Conservation (phyloP, 2,888 invertebrate species). For the Caradrina kadenii region DNA sequence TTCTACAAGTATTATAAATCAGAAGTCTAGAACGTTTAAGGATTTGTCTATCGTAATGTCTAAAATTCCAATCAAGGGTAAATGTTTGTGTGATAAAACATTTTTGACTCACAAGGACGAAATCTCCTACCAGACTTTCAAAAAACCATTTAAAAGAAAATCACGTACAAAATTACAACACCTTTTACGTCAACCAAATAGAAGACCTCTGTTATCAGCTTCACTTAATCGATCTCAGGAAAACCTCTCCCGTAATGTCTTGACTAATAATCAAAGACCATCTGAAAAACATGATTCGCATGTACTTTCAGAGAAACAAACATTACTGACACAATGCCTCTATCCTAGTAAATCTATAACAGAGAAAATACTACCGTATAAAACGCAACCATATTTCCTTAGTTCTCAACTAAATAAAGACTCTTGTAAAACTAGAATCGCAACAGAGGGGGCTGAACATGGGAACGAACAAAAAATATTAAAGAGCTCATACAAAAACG, state of each 20-base stretch:
- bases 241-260: not conserved
- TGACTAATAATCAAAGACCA: no score
- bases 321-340: conserved; percentile 3
- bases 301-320: not conserved
- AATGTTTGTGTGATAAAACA: not conserved
- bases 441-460: not conserved
- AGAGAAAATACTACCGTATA: not conserved
- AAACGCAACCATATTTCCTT: no score
- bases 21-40: not conserved
- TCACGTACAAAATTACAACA: not conserved
- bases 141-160: conserved; percentile 9
- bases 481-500: conserved; percentile 13
- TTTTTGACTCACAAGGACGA: not conserved
- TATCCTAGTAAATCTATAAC: not conserved
- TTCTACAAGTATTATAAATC: not conserved
- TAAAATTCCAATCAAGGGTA: conserved; percentile 1
- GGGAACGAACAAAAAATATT: not conserved
- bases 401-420: no score
- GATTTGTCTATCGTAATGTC: conserved; percentile 16
- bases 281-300: no score
- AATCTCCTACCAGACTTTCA: not conserved
- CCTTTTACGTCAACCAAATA: conserved; percentile 1
- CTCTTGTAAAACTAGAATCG: no score
- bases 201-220: conserved; percentile 1
- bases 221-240: not conserved